Evolutionary conservation across 2,888 invertebrate genomes (phyloP).

Genomic region (Lochmaea crataegi): DNA sequence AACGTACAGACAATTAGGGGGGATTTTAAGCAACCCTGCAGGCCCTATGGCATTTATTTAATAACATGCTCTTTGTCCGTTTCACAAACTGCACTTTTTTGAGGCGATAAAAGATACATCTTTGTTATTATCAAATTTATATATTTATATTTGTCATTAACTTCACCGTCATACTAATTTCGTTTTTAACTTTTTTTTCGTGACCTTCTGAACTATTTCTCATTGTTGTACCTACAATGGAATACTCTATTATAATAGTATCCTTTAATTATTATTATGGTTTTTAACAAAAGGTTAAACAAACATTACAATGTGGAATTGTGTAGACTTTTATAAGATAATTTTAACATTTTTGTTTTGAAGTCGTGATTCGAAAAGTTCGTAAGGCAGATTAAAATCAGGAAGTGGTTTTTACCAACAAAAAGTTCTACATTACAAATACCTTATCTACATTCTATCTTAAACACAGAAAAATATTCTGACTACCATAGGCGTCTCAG

Average conservation of each 20-base stretch:
- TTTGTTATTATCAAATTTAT: background rate
- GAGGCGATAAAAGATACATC: background rate
- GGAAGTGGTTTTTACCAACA: background rate
- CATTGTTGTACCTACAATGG: constrained; percentile 11
- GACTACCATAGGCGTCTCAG: too few relatives aligned
- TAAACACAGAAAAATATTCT: background rate
- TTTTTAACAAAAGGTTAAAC: background rate
- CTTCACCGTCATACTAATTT: background rate
- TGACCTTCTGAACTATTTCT: constrained; percentile 13
- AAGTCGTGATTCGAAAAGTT: background rate
- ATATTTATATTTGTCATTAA: background rate
- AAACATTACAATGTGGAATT: background rate
- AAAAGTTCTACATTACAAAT: background rate
- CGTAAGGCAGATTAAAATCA: background rate
- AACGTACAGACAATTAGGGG: too few relatives aligned
- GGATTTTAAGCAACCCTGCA: background rate
- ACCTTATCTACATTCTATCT: background rate
- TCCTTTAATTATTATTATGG: too few relatives aligned
- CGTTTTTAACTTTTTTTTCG: background rate
- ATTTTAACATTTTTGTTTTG: background rate
- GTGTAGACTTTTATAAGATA: background rate
- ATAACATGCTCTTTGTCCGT: background rate
- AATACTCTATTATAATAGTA: background rate
- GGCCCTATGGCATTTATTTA: background rate
- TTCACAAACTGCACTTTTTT: background rate